phyloP scores from a whole-genome alignment of 1,140 invertebrate species.

The Leptinotarsa texana region DNA sequence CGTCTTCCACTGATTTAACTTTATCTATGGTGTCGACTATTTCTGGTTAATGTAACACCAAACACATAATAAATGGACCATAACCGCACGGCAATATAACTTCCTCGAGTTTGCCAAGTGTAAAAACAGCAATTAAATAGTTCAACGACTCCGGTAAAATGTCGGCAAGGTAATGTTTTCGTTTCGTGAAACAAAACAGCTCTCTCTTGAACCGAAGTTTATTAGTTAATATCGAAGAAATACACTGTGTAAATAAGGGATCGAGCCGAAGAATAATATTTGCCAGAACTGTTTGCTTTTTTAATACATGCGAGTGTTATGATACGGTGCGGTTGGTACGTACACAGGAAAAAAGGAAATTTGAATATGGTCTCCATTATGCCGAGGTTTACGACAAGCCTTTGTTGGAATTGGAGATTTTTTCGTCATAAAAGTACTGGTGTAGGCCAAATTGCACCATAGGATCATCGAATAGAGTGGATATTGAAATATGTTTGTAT shows the following conservation, averaged over 20 bases:
- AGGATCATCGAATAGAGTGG: too few relatives aligned
- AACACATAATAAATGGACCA: constrained; percentile 1
- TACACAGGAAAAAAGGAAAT: not conserved
- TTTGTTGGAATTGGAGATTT: not conserved
- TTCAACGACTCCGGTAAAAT: not conserved
- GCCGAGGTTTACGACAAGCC: not conserved
- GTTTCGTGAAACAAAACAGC: not conserved
- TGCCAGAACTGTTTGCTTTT: constrained; percentile 8
- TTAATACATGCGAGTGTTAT: not conserved
- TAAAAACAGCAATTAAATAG: not conserved
- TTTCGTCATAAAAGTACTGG: not conserved
- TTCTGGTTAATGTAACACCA: not conserved
- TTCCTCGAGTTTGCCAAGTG: not conserved
- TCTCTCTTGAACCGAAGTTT: constrained; percentile 2
- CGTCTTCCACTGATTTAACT: too few relatives aligned
- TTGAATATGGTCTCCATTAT: not conserved
- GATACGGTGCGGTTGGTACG: not conserved
- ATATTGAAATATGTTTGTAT: too few relatives aligned
- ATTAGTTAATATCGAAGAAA: constrained; percentile 4
- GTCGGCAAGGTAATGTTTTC: not conserved
- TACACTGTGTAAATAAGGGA: not conserved
- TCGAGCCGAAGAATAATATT: not conserved
- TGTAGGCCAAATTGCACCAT: too few relatives aligned
- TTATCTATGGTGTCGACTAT: not conserved
- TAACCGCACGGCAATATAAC: not conserved